Evolutionary conservation across 2,797 vertebrate genomes (phyloP), one percentile per base, ranked within the genome.

Genomic region (Alcedo atthis): DNA sequence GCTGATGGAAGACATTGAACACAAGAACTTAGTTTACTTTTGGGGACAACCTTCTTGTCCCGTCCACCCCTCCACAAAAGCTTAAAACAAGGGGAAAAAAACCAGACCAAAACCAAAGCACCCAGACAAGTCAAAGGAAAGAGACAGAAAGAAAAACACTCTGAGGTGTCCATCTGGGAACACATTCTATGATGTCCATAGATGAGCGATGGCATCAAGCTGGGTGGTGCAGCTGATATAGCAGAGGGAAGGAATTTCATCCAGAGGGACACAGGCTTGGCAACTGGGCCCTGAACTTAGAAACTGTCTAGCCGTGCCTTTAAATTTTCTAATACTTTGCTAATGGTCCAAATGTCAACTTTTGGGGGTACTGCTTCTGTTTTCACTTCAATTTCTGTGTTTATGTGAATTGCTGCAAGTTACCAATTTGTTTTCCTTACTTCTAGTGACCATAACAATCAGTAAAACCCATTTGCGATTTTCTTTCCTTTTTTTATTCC

Each of bases 11-110:
- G 8, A 35, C 9, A 32, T 10, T 37, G 32, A 85, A 66, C 2
- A 2, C 42, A 61, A 53, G 2, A 15, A 4, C 12, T 12, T 45
- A 20, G 15, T 4, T 74, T 69, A 54, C 22, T 66, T 71, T 51
- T 63, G 10, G 7, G 30, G 18, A 18, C 24, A 53, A 10, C 7
- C 1, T 42, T 14, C 24, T 15, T 26, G 10, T 4, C 10, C 16
- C 10, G 21, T 37, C 11, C 1, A 5, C 15, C 2, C 5, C 21
- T 21, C 25, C 3, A 3, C 3, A n/a, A 21, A 32, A 61, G 9
- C 5, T 7, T 12, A 10, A 61, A 66, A 3, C 2, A 40, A 66
- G 15, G 3, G 4, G 3, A 46, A 22, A n/a, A 30, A 37, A 30
- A 46, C 7, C 8, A 25, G 49, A 25, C 40, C 49, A 19, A 77